These are phyloP conservation scores for Polydrusus pterygomalis DNA, from an alignment of 2,888 invertebrate species.

Conservation along the genomic window DNA sequence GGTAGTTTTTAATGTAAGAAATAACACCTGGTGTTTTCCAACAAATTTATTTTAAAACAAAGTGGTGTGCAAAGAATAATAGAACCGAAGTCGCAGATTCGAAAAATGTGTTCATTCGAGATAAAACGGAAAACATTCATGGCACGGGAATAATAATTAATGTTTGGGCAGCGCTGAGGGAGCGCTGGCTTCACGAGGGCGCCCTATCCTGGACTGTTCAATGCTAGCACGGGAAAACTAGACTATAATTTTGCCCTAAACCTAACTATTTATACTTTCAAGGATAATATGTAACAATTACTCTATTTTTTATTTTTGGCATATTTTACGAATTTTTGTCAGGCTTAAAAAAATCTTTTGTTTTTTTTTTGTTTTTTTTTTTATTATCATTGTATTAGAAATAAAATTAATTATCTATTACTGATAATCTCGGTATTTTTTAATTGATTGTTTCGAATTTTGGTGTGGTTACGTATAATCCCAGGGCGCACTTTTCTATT, in stretches of 20 bases:
- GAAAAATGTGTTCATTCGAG: constrained; percentile 66
- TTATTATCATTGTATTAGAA: no score
- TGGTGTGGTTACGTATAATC: no score
- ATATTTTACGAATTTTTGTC: no score
- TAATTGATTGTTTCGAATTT: no score
- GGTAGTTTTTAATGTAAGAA: not conserved
- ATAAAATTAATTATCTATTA: no score
- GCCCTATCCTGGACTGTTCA: constrained; percentile 36
- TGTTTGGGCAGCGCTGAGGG: constrained; percentile 61
- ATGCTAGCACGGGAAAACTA: constrained; percentile 32
- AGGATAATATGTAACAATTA: not conserved
- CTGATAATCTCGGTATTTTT: no score
- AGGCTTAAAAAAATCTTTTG: no score
- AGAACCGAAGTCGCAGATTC: constrained; percentile 48
- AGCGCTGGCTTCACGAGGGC: constrained; percentile 47
- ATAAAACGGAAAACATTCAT: constrained; percentile 69
- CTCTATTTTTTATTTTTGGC: not conserved
- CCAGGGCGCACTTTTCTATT: no score
- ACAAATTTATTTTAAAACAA: constrained; percentile 44
- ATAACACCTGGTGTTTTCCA: not conserved
- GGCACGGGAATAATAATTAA: constrained; percentile 69
- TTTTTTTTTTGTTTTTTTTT: no score
- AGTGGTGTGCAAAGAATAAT: constrained; percentile 47
- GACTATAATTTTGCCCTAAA: constrained; percentile 17
- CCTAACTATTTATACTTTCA: no score